Percentiles rank a stretch among this genome's conserved stretches.
phyloP scores from a whole-genome alignment of 2,113 vertebrate species.

The Rhinichthys klamathensis region DNA sequence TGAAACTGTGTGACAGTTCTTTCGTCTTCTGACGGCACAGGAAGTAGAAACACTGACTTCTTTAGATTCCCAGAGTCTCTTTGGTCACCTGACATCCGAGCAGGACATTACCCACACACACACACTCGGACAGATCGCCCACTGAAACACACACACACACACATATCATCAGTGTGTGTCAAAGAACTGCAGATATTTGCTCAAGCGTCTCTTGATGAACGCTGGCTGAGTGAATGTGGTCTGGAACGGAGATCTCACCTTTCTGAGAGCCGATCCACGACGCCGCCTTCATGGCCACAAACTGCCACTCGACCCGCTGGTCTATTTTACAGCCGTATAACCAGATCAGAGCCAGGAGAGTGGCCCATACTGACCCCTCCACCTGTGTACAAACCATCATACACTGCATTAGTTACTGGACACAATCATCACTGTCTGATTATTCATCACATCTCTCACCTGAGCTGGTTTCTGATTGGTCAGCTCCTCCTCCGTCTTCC shows the following conservation, averaged over 20 bases:
- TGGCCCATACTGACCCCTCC: too few species aligned
- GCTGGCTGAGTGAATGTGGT: background rate
- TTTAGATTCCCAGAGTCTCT: slow-evolving; percentile 47
- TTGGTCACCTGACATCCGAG: slow-evolving; percentile 51
- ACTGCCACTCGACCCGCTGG: too few species aligned
- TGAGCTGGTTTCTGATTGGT: slow-evolving; percentile 50
- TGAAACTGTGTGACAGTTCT: too few species aligned
- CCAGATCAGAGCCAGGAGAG: too few species aligned
- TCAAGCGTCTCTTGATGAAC: background rate
- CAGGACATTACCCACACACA: slow-evolving; percentile 40
- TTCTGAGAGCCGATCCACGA: slow-evolving; percentile 71
- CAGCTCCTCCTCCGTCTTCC: slow-evolving; percentile 58
- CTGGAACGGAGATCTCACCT: slow-evolving; percentile 59
- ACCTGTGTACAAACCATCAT: slow-evolving; percentile 60
- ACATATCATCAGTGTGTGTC: background rate
- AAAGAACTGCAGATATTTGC: background rate
- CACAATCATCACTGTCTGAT: slow-evolving; percentile 32
- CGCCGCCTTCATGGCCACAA: too few species aligned
- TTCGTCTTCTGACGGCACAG: background rate
- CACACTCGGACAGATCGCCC: slow-evolving; percentile 42
- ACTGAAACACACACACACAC: slow-evolving; percentile 18
- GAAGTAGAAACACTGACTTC: background rate
- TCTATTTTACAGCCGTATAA: too few species aligned
- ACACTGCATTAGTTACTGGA: background rate
- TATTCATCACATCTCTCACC: slow-evolving; percentile 63